Conservation (phyloP, 2,113 vertebrate genomes). For the Cyanoramphus novaezelandiae region DNA sequence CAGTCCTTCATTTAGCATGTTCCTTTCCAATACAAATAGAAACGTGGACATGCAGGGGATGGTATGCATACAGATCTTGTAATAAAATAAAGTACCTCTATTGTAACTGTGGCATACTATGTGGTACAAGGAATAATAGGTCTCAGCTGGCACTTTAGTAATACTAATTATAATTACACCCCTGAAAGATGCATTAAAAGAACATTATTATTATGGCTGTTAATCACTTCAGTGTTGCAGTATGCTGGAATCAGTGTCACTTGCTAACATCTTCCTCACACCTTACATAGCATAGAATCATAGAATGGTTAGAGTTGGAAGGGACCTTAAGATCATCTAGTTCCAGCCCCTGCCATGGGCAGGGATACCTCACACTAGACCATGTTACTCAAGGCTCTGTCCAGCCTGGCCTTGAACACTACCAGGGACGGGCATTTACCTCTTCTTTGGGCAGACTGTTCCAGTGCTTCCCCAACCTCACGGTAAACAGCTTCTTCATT, state of each 20-base stretch:
- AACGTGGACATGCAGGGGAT: not conserved
- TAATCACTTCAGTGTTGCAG: not conserved
- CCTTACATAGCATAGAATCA: not conserved
- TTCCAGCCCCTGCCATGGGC: not conserved
- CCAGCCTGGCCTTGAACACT: not conserved
- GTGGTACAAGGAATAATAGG: not conserved
- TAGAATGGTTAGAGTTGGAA: not conserved
- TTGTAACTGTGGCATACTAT: not conserved
- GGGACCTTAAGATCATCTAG: not conserved
- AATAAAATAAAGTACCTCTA: not conserved
- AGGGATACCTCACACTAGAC: not conserved
- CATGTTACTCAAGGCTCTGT: not conserved
- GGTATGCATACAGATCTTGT: not conserved
- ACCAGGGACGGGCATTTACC: not conserved
- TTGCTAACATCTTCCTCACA: not conserved
- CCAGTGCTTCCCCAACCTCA: not conserved
- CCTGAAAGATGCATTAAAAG: conserved; percentile 18
- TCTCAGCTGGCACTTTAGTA: conserved; percentile 44
- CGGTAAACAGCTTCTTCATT: not conserved
- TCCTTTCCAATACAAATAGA: not conserved
- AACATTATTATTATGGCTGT: conserved; percentile 25
- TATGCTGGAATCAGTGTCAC: not conserved
- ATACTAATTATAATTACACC: conserved; percentile 37
- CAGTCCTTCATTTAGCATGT: not conserved
- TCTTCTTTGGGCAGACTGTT: not conserved